Conservation (phyloP, 1,140 invertebrate genomes). For the Hyphantria cunea region DNA sequence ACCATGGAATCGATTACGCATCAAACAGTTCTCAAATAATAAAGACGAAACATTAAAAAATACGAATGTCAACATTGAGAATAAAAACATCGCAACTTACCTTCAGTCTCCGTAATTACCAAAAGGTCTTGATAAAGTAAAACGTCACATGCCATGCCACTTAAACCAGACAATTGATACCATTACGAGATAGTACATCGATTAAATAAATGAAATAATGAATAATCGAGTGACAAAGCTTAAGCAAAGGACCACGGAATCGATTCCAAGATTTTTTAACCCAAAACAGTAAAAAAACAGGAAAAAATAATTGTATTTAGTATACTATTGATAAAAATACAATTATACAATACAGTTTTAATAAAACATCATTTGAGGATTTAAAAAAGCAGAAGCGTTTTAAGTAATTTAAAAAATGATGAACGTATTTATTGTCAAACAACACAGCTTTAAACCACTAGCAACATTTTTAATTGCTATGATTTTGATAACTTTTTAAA, state of each 20-base stretch:
- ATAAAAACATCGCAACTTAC: conserved; percentile 59
- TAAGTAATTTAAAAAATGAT: conserved; percentile 21
- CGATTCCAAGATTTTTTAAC: conserved; percentile 65
- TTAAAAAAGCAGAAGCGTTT: conserved; percentile 20
- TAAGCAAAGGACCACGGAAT: conserved; percentile 56
- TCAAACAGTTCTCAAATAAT: conserved; percentile 31
- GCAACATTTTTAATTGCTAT: conserved; percentile 31
- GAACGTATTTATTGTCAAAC: conserved; percentile 5
- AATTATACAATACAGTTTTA: conserved; percentile 4
- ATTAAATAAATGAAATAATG: conserved; percentile 29
- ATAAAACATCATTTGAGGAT: conserved; percentile 10
- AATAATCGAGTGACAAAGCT: conserved; percentile 34
- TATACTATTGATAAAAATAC: not conserved
- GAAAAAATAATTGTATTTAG: no score
- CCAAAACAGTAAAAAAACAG: conserved; percentile 1
- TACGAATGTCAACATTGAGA: conserved; percentile 41
- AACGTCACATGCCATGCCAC: conserved; percentile 54
- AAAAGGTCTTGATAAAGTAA: conserved; percentile 30
- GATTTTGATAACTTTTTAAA: conserved; percentile 42
- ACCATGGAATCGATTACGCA: conserved; percentile 76
- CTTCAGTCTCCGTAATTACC: conserved; percentile 44
- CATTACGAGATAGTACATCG: conserved; percentile 19
- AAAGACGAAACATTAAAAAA: conserved; percentile 37
- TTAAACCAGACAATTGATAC: conserved; percentile 25
- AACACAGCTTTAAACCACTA: conserved; percentile 35